Conservation (phyloP, 1,140 invertebrate species). For the Cataglyphis hispanica region DNA sequence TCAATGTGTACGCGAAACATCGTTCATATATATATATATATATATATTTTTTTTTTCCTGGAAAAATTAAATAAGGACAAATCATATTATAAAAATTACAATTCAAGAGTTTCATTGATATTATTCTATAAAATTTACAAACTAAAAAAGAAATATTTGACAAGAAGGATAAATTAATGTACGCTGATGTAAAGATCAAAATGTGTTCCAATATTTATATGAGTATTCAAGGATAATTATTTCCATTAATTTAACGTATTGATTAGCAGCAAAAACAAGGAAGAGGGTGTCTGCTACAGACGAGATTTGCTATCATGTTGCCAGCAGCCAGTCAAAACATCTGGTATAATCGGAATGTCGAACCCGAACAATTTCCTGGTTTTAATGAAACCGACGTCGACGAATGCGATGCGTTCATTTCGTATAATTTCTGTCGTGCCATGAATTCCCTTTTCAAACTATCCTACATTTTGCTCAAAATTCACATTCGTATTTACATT, state of each 20-base stretch:
- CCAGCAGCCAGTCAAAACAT: conserved; percentile 57
- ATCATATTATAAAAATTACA: not conserved
- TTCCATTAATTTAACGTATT: conserved; percentile 44
- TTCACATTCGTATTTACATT: not conserved
- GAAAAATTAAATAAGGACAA: no score
- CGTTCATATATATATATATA: not conserved
- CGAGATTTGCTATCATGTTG: conserved; percentile 44
- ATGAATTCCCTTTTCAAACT: conserved; percentile 4
- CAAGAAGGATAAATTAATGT: not conserved
- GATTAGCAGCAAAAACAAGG: conserved; percentile 22
- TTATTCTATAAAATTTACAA: not conserved
- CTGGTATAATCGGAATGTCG: conserved; percentile 75
- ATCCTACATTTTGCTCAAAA: not conserved
- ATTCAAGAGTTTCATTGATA: not conserved
- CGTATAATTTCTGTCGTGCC: conserved; percentile 80
- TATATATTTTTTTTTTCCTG: no score
- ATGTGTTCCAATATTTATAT: not conserved
- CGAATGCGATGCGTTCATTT: conserved; percentile 80
- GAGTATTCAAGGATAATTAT: conserved; percentile 32
- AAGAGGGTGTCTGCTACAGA: conserved; percentile 8
- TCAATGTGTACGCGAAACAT: no score
- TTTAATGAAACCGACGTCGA: conserved; percentile 83
- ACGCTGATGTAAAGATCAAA: not conserved
- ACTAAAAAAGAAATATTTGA: not conserved
- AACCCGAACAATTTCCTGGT: conserved; percentile 84